Base-by-base conservation (phyloP, 2,888 invertebrate genomes). In the Ichneumoninae sp. region DNA sequence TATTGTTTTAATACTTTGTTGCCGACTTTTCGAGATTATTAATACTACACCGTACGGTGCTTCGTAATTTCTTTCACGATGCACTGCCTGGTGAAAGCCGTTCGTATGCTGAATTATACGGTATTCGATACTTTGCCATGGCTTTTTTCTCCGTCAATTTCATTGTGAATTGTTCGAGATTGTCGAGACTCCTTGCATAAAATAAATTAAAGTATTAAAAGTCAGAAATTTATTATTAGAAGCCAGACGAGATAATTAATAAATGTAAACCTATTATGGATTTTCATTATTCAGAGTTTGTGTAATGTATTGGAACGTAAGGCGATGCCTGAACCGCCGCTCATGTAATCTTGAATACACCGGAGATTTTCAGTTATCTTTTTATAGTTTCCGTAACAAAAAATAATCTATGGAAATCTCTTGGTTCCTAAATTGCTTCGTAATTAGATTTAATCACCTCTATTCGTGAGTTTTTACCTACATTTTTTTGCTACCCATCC, bases 1-100 rank as follows among this genome's bases (percentile, higher is more conserved):
- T 19, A 75, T 80, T 75, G 79, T 83, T 60, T 79, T 36, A 50
- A 22, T 44, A 66, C 57, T 63, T 65, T 22, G 63, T 66, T 70
- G 74, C 52, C 33, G 54, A 80, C 69, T 50, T 40, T 69, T 63
- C 16, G 19, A 50, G 69, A 70, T 75, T 74, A 69, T 81, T 75
- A 70, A 69, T 68, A 69, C 70, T 69, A 81, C 63, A 75, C 75
- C 69, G 60, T 40, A 63, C 44, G 73, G 22, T 68, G 54, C 44
- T 52, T 50, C 47, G 60, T 40, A 33, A 52, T 63, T 81, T 52
- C 75, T 75, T 40, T 60, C 50, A 44, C 30, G 63, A 80, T 44
- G 44, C 19, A n/a, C 26, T 36, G 65, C 40, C 50, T n/a, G 40
- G 69, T 16, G 52, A 63, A 75, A 75, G 40, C 26, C 65, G 63